Evolutionary conservation across 2,797 vertebrate species (phyloP).

Genomic region (Lacerta viridis): DNA sequence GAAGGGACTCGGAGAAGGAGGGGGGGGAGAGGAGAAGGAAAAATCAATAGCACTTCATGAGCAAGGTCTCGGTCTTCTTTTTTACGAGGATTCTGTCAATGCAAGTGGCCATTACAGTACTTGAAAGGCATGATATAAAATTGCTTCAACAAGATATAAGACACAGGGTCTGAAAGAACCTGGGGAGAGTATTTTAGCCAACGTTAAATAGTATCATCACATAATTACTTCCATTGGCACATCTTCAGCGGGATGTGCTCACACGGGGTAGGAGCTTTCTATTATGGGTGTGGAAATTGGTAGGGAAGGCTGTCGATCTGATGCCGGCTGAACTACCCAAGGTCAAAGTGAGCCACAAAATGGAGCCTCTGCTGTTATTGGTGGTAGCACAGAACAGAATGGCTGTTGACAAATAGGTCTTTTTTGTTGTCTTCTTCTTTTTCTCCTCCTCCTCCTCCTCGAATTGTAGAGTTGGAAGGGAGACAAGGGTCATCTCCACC

Average conservation of each 20-base stretch:
- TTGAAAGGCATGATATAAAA: slow-evolving; percentile 88
- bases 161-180: slow-evolving; percentile 85
- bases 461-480: too few relatives aligned
- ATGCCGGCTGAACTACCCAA: slow-evolving; percentile 76
- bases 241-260: slow-evolving; percentile 80
- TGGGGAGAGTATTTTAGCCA: slow-evolving; percentile 87
- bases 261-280: slow-evolving; percentile 67
- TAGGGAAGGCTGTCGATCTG: slow-evolving; percentile 65
- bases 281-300: slow-evolving; percentile 64
- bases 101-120: slow-evolving; percentile 87
- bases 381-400: slow-evolving; percentile 60
- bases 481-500: too few relatives aligned
- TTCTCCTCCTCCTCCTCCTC: too few relatives aligned
- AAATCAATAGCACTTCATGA: slow-evolving; percentile 88
- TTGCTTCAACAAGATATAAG: slow-evolving; percentile 86
- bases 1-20: slow-evolving; percentile 74
- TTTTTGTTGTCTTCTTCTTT: neutral
- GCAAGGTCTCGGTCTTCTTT: slow-evolving; percentile 83
- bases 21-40: slow-evolving; percentile 26
- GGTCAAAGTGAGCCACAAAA: slow-evolving; percentile 76
- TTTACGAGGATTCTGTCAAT: slow-evolving; percentile 88
- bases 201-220: slow-evolving; percentile 87
- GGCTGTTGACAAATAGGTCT: slow-evolving; percentile 30
- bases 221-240: slow-evolving; percentile 86
- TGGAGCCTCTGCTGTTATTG: slow-evolving; percentile 67